Evolutionary conservation across 2,113 vertebrate species (phyloP).

Genomic region (Raja brachyura): DNA sequence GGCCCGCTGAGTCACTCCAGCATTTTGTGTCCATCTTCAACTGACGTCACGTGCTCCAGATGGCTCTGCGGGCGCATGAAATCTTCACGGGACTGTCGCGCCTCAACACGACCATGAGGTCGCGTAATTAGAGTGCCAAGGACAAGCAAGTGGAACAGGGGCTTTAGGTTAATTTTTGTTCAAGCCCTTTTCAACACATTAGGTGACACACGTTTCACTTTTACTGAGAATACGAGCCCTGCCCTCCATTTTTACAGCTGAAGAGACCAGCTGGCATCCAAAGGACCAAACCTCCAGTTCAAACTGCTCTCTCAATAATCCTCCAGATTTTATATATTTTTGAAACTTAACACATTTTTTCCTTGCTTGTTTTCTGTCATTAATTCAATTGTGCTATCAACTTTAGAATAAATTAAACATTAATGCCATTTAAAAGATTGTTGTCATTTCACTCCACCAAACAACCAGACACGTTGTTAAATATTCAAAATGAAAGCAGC

Average conservation of each 20-base stretch:
- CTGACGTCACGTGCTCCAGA: too few species aligned
- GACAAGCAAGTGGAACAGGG: too few species aligned
- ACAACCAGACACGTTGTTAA: constrained; percentile 22
- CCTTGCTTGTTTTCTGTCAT: not conserved
- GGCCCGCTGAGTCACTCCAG: too few species aligned
- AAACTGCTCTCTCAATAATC: not conserved
- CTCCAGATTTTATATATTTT: not conserved
- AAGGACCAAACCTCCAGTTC: too few species aligned
- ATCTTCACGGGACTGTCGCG: too few species aligned
- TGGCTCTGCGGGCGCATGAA: too few species aligned
- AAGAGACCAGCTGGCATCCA: not conserved
- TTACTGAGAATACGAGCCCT: not conserved
- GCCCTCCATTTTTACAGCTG: not conserved
- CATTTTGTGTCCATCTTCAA: too few species aligned
- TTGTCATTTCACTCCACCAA: constrained; percentile 18
- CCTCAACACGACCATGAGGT: too few species aligned
- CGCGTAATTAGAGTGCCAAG: too few species aligned
- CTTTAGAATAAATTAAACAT: constrained; percentile 21
- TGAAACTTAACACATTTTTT: not conserved
- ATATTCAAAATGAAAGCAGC: constrained; percentile 8
- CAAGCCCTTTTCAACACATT: too few species aligned
- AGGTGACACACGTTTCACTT: too few species aligned
- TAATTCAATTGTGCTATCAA: not conserved
- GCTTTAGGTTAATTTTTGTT: not conserved
- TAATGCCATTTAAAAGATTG: constrained; percentile 17